These are phyloP conservation scores for Anthonomus grandis DNA, from an alignment of 1,140 invertebrate species.

Conservation along the genomic window DNA sequence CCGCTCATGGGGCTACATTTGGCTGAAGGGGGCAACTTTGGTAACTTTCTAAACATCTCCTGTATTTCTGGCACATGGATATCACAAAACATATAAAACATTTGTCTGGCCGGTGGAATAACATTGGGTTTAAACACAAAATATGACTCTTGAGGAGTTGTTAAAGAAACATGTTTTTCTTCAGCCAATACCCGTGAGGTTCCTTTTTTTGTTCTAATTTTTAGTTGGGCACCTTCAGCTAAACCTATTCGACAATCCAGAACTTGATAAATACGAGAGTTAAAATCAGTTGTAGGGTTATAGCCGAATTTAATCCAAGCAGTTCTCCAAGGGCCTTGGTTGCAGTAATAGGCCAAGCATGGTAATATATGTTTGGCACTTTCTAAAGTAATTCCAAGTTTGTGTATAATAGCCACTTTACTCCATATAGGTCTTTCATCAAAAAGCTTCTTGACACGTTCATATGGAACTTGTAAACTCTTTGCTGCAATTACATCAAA, in stretches of 20 bases:
- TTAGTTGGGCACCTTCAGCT: conserved; percentile 55
- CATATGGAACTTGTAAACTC: conserved; percentile 16
- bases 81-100: conserved; percentile 80
- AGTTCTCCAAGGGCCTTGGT: conserved; percentile 83
- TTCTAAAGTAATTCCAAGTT: conserved; percentile 59
- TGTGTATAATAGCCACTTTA: conserved; percentile 65
- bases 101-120: conserved; percentile 71
- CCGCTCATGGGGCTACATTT: conserved; percentile 70
- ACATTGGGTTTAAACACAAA: conserved; percentile 67
- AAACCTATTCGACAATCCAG: conserved; percentile 80
- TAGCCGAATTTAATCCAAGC: conserved; percentile 84
- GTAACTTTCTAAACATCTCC: conserved; percentile 67
- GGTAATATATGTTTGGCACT: conserved; percentile 79
- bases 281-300: conserved; percentile 78
- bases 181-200: conserved; percentile 52
- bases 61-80: conserved; percentile 82
- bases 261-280: conserved; percentile 77
- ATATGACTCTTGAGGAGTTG: neutral
- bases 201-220: conserved; percentile 56
- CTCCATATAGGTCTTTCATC: conserved; percentile 83
- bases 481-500: conserved; percentile 24
- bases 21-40: conserved; percentile 58
- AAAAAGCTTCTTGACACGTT: conserved; percentile 54
- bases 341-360: conserved; percentile 77
- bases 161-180: conserved; percentile 25